Conservation (phyloP, 30 jellyfish, hydroid and myxozoan species). For the Rhopilema esculentum region DNA sequence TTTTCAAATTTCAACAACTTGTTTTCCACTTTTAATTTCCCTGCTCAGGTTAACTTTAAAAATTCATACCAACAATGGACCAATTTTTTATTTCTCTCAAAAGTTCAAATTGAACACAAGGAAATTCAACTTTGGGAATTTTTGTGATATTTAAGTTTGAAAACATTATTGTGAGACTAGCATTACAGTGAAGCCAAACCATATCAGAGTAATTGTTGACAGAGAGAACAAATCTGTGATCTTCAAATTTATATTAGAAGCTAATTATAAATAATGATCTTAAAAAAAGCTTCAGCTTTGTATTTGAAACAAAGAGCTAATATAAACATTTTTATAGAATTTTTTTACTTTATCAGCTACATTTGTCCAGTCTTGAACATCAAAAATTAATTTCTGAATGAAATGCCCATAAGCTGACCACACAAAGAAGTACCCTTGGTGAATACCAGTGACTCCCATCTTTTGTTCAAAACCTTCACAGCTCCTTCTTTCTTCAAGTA, state of each 20-base stretch:
- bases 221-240: not conserved
- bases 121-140: not conserved
- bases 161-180: not conserved
- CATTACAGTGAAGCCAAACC: not conserved
- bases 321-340: slow-evolving; percentile 6
- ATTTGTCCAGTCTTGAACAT: slow-evolving; percentile 13
- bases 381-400: slow-evolving; percentile 10
- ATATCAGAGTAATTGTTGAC: not conserved
- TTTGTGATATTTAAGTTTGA: not conserved
- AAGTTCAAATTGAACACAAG: not conserved
- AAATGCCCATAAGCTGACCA: slow-evolving; percentile 44
- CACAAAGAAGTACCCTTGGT: slow-evolving; percentile 52
- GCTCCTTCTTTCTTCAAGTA: not conserved
- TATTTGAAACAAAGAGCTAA: not conserved
- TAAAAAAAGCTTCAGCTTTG: not conserved
- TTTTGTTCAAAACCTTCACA: not conserved
- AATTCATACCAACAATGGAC: not conserved
- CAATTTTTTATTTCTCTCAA: not conserved
- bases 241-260: not conserved
- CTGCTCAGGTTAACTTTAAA: not conserved
- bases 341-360: not conserved
- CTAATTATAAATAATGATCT: not conserved
- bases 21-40: not conserved
- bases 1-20: not conserved
- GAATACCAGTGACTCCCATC: slow-evolving; percentile 55